Evolutionary conservation across 1,140 invertebrate genomes (phyloP), one percentile per base, ranked within the genome.

Genomic region (Homarus americanus): DNA sequence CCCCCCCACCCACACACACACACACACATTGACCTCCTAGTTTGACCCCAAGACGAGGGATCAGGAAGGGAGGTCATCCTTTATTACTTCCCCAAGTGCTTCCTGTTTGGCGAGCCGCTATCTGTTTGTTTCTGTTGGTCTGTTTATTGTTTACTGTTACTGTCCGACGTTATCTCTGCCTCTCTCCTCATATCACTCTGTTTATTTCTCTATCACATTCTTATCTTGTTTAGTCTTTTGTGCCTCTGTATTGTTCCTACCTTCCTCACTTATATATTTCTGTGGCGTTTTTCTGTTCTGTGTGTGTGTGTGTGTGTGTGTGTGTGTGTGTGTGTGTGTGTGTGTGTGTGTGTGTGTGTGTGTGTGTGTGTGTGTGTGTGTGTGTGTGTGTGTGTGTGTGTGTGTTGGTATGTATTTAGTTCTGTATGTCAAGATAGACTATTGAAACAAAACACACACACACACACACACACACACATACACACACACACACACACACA

Each of bases 341-440:
- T 75, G 38, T 75, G 38, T 75, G 38, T 75, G 38, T 75, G 38
- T 75, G 38, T 75, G 38, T 75, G 38, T 75, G 38, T 75, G 38
- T 75, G 38, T 75, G 38, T 75, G 38, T 75, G 38, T 75, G 38
- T 75, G 32, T 69, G 32, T 69, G n/a, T n/a, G n/a, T n/a, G n/a
- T n/a, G n/a, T n/a, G n/a, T n/a, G n/a, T n/a, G n/a, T n/a, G n/a
- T n/a, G n/a, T n/a, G n/a, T n/a, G n/a, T n/a, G n/a, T n/a, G n/a
- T n/a, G n/a, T n/a, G n/a, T n/a, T n/a, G n/a, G n/a, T n/a, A n/a
- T n/a, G n/a, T n/a, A n/a, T n/a, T n/a, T n/a, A n/a, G n/a, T n/a
- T n/a, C n/a, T n/a, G n/a, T n/a, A n/a, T n/a, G n/a, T n/a, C n/a
- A n/a, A n/a, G n/a, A n/a, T n/a, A n/a, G n/a, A n/a, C n/a, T n/a